These are phyloP conservation scores for Telmatherina bonti DNA, from an alignment of 2,797 vertebrate genomes.

Conservation along the genomic window DNA sequence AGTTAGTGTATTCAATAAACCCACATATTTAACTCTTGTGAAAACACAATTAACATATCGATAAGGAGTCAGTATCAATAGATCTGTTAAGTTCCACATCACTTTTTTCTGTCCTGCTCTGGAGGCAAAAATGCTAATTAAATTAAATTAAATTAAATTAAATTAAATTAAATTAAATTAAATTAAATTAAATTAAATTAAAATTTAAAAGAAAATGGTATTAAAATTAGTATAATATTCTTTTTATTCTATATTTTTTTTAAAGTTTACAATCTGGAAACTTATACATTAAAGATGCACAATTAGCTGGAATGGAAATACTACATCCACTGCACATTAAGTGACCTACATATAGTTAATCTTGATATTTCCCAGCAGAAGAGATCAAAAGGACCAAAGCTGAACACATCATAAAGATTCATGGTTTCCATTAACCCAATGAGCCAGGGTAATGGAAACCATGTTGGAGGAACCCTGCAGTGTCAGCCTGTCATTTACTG, in stretches of 20 bases:
- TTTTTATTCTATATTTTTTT: neutral
- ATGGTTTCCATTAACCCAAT: conserved; percentile 16
- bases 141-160: too few relatives aligned
- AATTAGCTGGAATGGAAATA: neutral
- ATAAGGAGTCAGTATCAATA: neutral
- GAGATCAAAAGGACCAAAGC: conserved; percentile 12
- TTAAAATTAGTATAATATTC: neutral
- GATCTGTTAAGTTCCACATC: neutral
- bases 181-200: neutral
- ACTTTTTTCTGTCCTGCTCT: neutral
- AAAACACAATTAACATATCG: neutral
- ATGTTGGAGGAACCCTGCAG: neutral
- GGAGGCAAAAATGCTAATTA: neutral
- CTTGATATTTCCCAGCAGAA: conserved; percentile 2
- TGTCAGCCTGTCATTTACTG: neutral
- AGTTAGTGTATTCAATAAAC: too few relatives aligned
- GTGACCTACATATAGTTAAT: conserved; percentile 16
- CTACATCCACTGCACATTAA: conserved; percentile 4
- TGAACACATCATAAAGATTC: conserved; percentile 13
- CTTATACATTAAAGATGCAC: neutral
- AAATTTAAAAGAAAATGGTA: too few relatives aligned
- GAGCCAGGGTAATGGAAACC: neutral
- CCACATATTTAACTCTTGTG: neutral
- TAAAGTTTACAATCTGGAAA: neutral
- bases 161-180: too few relatives aligned